Base-by-base conservation (phyloP, 2,113 vertebrate species). In the Chroicocephalus ridibundus region DNA sequence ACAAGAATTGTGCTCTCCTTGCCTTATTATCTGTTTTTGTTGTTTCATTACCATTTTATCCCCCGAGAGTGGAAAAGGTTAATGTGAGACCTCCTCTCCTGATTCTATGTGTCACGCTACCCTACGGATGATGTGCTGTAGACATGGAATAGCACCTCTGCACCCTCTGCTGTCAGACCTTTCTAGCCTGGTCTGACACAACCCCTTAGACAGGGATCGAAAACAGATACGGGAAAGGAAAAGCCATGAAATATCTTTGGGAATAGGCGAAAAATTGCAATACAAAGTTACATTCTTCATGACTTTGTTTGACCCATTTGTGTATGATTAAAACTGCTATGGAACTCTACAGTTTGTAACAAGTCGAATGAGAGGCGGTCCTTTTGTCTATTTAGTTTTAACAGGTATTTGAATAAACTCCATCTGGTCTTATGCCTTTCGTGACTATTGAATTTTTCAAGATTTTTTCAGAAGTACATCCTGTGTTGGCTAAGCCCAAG, bases 11-110 rank as follows among this genome's bases (percentile, higher is more conserved):
- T 46, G 21, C 4, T 83, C 44, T 86, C 21, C 31, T 84, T 88
- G 34, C 44, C 42, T 93, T 62, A 72, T 84, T 84, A 94, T 52
- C 32, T 79, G 40, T 26, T 95, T 91, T 71, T 83, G 68, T 77
- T 90, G n/a, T 86, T 92, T 90, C 75, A 83, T 86, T 89, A 94
- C 64, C 11, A 64, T 94, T 94, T 94, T 75, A n/a, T 81, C 44
- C 51, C 76, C n/a, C 2, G 15, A 66, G 47, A 78, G 44, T 10
- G 6, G 57, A 79, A 92, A 83, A 96, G 90, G 51, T 88, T 85
- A 95, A 88, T 66, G 62, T 40, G 91, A 89, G 69, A 92, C 49
- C 69, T 83, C 44, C n/a, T 86, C 71, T 90, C 47, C 66, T 79
- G 69, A 93, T 93, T 68, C 71, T 57, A 57, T n/a, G 25, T 83